Evolutionary conservation across 2,888 invertebrate genomes (phyloP), one percentile per base, ranked within the genome.

Genomic region (Drosophila macrospina): DNA sequence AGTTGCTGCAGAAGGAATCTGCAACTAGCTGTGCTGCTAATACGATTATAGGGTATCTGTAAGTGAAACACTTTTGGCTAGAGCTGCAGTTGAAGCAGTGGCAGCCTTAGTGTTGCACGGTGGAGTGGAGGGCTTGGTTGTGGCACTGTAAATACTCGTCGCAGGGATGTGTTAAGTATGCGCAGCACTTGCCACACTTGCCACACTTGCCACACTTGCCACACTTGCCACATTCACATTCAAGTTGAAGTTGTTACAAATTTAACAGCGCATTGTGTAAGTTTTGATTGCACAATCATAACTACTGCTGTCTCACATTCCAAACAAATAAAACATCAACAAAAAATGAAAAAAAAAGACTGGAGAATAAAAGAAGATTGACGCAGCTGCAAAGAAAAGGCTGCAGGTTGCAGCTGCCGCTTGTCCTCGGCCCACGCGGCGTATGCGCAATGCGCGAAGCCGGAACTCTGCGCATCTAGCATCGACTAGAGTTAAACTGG

Each of bases 401-500:
- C 13, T 50, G 55, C 15, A 34, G 13, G 37, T 16, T 28, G 56
- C 34, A 34, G 44, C 16, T 32, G 39, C 32, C 41, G 24, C 51
- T 55, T 69, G 45, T 50, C 26, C 48, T 51, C 77, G 47, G 42
- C 73, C 73, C 55, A 77, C 73, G 54, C 72, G 57, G 44, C 77
- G 68, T 61, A 61, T 61, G 69, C 57, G 74, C 52, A 70, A 67
- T 32, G 50, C 28, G 45, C 48, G 16, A 41, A 73, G 52, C 54
- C 75, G 68, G 51, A 68, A 74, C 75, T 69, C 13, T 54, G 55
- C 28, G 37, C 62, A 41, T n/a, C n/a, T n/a, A n/a, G n/a, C 36
- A 45, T 54, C 59, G 50, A n/a, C 20, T 37, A 34, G 48, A 36
- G 48, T 20, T 57, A 15, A 70, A 80, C 88, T 88, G 88, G 80